These are phyloP conservation scores for Lobophora halterata DNA, from an alignment of 2,888 invertebrate species.

Conservation along the genomic window DNA sequence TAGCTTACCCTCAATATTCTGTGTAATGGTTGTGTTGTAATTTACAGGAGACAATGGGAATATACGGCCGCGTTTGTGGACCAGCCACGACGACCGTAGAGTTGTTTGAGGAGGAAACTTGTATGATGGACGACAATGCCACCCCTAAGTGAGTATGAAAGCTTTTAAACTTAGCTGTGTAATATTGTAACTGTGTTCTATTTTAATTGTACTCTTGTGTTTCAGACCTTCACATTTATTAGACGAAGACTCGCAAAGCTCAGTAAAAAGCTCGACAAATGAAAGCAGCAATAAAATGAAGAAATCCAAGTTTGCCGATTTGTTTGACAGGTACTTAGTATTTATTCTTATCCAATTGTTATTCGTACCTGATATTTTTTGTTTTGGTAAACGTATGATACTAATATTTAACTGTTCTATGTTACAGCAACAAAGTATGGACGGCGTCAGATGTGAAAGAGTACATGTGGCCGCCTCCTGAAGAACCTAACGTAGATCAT, in stretches of 20 bases:
- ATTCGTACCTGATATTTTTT: background rate
- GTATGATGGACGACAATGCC: conserved; percentile 86
- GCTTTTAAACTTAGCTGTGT: conserved; percentile 11
- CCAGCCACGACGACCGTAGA: conserved; percentile 78
- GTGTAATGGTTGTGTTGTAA: conserved; percentile 2
- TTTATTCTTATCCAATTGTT: background rate
- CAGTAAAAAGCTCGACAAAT: conserved; percentile 88
- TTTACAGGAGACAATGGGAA: conserved; percentile 73
- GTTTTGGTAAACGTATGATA: background rate
- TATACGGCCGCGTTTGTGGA: conserved; percentile 73
- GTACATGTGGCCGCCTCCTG: conserved; percentile 93
- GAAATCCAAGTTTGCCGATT: conserved; percentile 72
- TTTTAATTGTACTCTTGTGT: conserved; percentile 12
- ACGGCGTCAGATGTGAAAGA: conserved; percentile 95
- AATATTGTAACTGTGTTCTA: background rate
- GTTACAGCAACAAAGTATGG: conserved; percentile 79
- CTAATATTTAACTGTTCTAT: conserved; percentile 16
- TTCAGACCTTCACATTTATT: conserved; percentile 71
- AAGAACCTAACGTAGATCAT: conserved; percentile 50
- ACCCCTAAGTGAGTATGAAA: conserved; percentile 66
- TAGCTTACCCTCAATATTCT: background rate
- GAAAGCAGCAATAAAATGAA: conserved; percentile 78
- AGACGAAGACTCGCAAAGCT: conserved; percentile 91
- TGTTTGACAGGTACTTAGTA: conserved; percentile 73
- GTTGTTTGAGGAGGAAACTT: conserved; percentile 87